Evolutionary conservation across 2,113 vertebrate species (phyloP).

Genomic region (Leucoraja erinaceus): DNA sequence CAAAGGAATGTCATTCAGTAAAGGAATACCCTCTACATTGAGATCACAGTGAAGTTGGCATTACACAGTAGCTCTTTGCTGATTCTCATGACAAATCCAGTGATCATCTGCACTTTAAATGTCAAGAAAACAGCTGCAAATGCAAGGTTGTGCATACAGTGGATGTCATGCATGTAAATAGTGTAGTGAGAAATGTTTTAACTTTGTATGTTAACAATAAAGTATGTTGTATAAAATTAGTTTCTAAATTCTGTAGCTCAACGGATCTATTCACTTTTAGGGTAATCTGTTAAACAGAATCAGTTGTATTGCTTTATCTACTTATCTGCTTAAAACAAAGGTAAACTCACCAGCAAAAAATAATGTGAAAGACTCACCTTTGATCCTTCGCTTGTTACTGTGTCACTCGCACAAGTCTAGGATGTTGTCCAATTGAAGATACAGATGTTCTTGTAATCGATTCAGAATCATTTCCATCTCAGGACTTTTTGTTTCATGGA

Average conservation of each 20-base stretch:
- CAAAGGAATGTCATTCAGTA: slow-evolving; percentile 1
- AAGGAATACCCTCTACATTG: neutral
- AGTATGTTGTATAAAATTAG: too few species aligned
- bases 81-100: neutral
- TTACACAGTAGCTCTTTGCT: neutral
- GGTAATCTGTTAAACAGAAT: neutral
- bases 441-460: slow-evolving; percentile 8
- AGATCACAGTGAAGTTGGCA: neutral
- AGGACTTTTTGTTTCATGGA: neutral
- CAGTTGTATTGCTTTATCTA: neutral
- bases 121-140: neutral
- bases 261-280: neutral
- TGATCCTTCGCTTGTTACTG: neutral
- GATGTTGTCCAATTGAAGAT: slow-evolving; percentile 12
- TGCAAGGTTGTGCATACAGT: neutral
- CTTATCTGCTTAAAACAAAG: neutral
- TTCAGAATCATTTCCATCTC: neutral
- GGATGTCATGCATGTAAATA: neutral
- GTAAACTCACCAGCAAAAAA: neutral
- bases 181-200: slow-evolving; percentile 11
- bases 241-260: neutral
- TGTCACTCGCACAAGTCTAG: neutral
- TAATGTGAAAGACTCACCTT: slow-evolving; percentile 4
- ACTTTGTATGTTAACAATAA: too few species aligned
- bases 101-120: slow-evolving; percentile 14